Base-by-base conservation (phyloP, 2,113 vertebrate genomes). In the Phylloscopus trochilus region DNA sequence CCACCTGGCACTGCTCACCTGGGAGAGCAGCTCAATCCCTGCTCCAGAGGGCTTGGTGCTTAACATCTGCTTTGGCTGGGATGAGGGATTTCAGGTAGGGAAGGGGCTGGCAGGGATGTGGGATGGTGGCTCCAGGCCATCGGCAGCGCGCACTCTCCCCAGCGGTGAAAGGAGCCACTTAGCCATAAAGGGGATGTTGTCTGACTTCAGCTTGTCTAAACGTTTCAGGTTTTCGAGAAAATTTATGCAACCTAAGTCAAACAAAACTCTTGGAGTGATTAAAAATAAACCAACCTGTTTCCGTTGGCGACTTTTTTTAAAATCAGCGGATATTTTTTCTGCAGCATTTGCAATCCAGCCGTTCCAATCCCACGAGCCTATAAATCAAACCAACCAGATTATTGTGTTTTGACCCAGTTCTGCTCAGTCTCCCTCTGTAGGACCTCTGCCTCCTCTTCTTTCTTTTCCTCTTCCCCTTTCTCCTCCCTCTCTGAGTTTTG, bases 261-360 rank as follows among this genome's bases (percentile, higher is more conserved):
- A 81, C 64, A 24, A 63, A 94, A 82, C 41, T 49, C 3, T 55
- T 67, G 0, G n/a, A 84, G 60, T 53, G 66, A 83, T 87, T 79
- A 80, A 95, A 94, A 93, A 77, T 68, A 83, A 93, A 93, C 33
- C 68, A 90, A 74, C 76, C 59, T 78, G 64, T 83, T 93, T 75
- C 51, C 43, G 44, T 13, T 62, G 60, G 56, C 2, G 0, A 70
- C 37, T 73, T 82, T 28, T 79, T 66, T 35, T 16, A 0, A 77
- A 64, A 82, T 87, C 66, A 28, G 69, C 1, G 0, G 74, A 11
- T 80, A 10, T 77, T 77, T 83, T 96, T 91, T 73, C 89, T 93
- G 93, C 87, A 87, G 91, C 37, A 30, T 83, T 88, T 91, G 94
- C 90, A 59, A 18, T 66, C 82, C 84, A 77, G 58, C 87, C 22